phyloP scores from a whole-genome alignment of 2,888 invertebrate species.

The Hyppa rectilinea region DNA sequence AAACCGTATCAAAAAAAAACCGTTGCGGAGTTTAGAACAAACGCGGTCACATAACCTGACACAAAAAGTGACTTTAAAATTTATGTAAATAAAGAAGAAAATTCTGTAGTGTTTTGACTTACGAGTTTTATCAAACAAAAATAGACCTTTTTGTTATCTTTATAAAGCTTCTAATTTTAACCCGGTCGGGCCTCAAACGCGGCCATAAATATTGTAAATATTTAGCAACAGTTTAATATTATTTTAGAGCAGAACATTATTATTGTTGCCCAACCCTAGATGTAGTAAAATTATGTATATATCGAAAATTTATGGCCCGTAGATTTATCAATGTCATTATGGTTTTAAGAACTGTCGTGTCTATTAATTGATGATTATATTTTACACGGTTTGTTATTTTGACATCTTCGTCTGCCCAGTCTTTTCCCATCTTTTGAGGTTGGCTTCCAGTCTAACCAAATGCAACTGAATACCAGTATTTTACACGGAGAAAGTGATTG shows the following conservation, averaged over 20 bases:
- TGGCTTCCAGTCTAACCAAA: too few species aligned
- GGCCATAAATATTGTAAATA: conserved; percentile 41
- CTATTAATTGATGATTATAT: conserved; percentile 25
- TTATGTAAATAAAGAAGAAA: too few species aligned
- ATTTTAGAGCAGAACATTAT: conserved; percentile 34
- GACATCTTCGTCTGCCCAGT: too few species aligned
- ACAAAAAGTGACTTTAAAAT: too few species aligned
- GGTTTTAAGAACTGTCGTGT: conserved; percentile 26
- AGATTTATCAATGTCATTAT: conserved; percentile 33
- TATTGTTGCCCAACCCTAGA: conserved; percentile 24
- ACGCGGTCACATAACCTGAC: too few species aligned
- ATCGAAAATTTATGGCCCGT: conserved; percentile 19
- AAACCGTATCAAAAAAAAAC: too few species aligned
- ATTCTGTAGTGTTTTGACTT: background rate
- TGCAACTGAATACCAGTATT: too few species aligned
- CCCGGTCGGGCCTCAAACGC: conserved; percentile 36
- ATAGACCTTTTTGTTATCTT: conserved; percentile 26
- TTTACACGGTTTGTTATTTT: conserved; percentile 18
- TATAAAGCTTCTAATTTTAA: conserved; percentile 30
- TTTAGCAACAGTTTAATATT: conserved; percentile 42
- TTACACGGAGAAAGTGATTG: too few species aligned
- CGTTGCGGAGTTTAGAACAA: too few species aligned
- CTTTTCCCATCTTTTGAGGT: too few species aligned
- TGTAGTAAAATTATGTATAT: conserved; percentile 21
- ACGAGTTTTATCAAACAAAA: conserved; percentile 7